These are phyloP conservation scores for Brachyrhaphis roseni DNA, from an alignment of 2,797 vertebrate species.

Conservation along the genomic window DNA sequence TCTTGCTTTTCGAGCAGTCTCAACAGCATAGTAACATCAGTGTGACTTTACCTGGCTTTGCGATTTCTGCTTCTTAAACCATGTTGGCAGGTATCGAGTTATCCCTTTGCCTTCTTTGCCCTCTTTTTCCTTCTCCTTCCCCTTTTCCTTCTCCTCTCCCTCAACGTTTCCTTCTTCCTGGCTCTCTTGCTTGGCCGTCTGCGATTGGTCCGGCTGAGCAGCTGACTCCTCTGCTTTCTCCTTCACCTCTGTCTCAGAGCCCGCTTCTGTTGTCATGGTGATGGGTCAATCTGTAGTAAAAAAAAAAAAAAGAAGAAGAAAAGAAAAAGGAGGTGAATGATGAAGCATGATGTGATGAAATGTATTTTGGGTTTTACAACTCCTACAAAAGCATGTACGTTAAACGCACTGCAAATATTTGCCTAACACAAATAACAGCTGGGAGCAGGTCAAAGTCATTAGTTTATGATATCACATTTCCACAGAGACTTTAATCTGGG, in stretches of 20 bases:
- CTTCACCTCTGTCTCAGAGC: conserved; percentile 88
- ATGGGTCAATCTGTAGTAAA: conserved; percentile 77
- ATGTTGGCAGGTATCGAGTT: conserved; percentile 93
- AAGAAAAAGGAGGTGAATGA: neutral
- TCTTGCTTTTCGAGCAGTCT: neutral
- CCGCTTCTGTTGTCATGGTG: conserved; percentile 93
- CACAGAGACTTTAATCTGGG: conserved; percentile 41
- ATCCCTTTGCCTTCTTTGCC: conserved; percentile 86
- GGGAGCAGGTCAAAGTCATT: conserved; percentile 50
- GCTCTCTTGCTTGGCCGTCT: conserved; percentile 57
- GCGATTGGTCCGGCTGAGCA: conserved; percentile 60
- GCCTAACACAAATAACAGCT: conserved; percentile 17
- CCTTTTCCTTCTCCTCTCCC: conserved; percentile 69
- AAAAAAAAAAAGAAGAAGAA: neutral
- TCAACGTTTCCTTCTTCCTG: conserved; percentile 62
- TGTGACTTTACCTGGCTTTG: conserved; percentile 80
- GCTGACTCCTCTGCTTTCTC: conserved; percentile 83
- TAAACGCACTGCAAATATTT: neutral
- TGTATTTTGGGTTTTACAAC: neutral
- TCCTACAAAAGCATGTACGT: neutral
- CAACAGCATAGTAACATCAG: neutral
- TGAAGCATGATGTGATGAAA: neutral
- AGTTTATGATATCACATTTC: conserved; percentile 21
- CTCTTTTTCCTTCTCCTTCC: conserved; percentile 63
- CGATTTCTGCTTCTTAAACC: conserved; percentile 97